These are phyloP conservation scores for Cheilosia vulpina DNA, from an alignment of 2,888 invertebrate genomes.

Conservation along the genomic window DNA sequence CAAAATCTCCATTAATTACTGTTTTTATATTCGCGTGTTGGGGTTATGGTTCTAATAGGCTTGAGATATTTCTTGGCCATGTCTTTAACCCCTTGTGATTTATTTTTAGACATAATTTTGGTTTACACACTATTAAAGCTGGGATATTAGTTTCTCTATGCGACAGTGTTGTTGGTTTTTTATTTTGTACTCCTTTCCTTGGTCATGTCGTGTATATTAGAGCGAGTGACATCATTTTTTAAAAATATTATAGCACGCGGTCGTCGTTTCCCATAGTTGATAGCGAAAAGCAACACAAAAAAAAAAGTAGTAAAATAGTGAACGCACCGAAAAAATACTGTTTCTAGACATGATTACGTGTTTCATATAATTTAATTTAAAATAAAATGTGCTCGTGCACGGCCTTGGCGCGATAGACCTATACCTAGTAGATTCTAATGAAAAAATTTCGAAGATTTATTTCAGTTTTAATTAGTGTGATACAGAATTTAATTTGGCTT, in stretches of 20 bases:
- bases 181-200: neutral
- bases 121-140: neutral
- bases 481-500: too few species aligned
- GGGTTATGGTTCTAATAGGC: neutral
- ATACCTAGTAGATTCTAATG: too few species aligned
- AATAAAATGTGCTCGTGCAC: neutral
- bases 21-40: neutral
- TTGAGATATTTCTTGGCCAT: neutral
- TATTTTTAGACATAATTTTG: neutral
- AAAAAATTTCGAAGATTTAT: too few species aligned
- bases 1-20: slow-evolving; percentile 19
- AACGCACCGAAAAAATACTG: neutral
- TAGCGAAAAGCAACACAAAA: neutral
- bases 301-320: neutral
- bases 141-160: neutral
- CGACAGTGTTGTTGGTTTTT: neutral
- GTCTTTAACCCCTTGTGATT: neutral
- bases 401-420: neutral
- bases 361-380: slow-evolving; percentile 24
- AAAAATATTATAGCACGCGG: neutral
- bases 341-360: slow-evolving; percentile 23
- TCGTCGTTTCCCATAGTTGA: neutral
- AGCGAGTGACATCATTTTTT: neutral
- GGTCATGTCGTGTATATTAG: neutral
- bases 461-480: too few species aligned